A percentile compares a stretch with the other conserved stretches of the same genome.
Conservation (phyloP, 92 coral and sea anemone genomes). For the Palythoa grandiflora region DNA sequence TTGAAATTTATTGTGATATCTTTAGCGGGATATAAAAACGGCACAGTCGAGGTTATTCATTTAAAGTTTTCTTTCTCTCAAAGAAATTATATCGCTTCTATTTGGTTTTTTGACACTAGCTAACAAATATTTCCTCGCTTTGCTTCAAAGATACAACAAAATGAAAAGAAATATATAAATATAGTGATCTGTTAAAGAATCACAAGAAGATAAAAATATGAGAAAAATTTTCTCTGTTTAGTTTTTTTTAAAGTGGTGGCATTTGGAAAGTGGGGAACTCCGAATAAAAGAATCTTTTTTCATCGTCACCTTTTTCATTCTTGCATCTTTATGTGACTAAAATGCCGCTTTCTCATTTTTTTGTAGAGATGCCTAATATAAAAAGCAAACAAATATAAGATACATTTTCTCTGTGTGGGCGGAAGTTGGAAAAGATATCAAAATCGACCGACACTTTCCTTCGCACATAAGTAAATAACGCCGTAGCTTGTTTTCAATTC, state of each 20-base stretch:
- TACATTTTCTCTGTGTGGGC: background rate
- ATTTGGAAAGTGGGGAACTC: background rate
- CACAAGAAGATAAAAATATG: background rate
- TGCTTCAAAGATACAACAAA: background rate
- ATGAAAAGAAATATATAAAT: background rate
- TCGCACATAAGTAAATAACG: background rate
- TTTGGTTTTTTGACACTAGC: background rate
- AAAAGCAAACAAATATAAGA: constrained; percentile 47
- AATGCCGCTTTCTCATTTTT: constrained; percentile 42
- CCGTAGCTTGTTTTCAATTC: too few relatives aligned
- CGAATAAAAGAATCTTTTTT: background rate
- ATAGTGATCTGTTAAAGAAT: too few relatives aligned
- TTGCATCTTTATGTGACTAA: constrained; percentile 35
- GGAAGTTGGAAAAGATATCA: background rate
- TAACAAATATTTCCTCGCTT: background rate
- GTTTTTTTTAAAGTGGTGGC: background rate
- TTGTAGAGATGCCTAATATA: constrained; percentile 30
- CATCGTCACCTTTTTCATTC: constrained; percentile 1
- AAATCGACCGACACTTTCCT: background rate
- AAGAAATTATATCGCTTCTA: background rate
- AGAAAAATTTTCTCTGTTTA: background rate
- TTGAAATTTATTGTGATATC: background rate
- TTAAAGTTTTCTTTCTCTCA: background rate
- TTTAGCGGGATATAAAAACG: background rate
- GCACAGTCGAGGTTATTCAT: background rate